These are phyloP conservation scores for Fundulus diaphanus DNA, from an alignment of 2,797 vertebrate species.

Conservation along the genomic window DNA sequence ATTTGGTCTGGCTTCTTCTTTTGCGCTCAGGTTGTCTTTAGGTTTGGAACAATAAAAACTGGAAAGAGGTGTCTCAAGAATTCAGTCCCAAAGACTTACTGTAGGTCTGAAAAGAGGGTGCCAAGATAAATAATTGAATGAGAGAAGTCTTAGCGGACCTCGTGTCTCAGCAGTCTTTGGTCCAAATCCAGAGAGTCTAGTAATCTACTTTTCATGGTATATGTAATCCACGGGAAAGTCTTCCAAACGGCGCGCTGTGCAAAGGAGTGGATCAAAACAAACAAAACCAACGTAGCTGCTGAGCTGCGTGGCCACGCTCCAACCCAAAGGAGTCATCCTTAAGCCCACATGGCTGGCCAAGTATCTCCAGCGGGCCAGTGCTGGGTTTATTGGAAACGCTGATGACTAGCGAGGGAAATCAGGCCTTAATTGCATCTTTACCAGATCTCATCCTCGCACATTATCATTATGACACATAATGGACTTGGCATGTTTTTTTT, in stretches of 20 bases:
- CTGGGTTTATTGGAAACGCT: conserved; percentile 69
- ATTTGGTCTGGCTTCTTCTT: conserved; percentile 33
- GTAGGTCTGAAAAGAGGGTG: conserved; percentile 41
- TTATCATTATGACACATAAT: conserved; percentile 28
- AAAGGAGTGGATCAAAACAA: conserved; percentile 72
- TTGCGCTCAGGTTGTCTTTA: conserved; percentile 36
- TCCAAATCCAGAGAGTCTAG: conserved; percentile 61
- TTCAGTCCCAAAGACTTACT: conserved; percentile 42
- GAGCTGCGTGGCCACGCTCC: conserved; percentile 62
- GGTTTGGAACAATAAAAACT: conserved; percentile 48
- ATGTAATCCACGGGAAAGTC: conserved; percentile 70
- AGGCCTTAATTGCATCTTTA: conserved; percentile 57
- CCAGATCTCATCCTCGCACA: conserved; percentile 34
- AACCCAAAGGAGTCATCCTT: conserved; percentile 67
- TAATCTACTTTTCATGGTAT: conserved; percentile 75
- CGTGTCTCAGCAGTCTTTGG: conserved; percentile 59
- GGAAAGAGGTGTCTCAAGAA: conserved; percentile 45
- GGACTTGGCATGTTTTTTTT: conserved; percentile 35
- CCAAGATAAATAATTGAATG: conserved; percentile 73
- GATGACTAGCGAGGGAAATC: conserved; percentile 71
- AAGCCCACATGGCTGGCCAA: conserved; percentile 63
- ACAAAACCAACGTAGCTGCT: conserved; percentile 69
- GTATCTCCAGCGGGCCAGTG: conserved; percentile 63
- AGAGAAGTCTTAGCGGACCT: conserved; percentile 57
- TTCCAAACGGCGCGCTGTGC: conserved; percentile 61